These are phyloP conservation scores for Agrochola lychnidis DNA, from an alignment of 2,888 invertebrate species.

Conservation along the genomic window DNA sequence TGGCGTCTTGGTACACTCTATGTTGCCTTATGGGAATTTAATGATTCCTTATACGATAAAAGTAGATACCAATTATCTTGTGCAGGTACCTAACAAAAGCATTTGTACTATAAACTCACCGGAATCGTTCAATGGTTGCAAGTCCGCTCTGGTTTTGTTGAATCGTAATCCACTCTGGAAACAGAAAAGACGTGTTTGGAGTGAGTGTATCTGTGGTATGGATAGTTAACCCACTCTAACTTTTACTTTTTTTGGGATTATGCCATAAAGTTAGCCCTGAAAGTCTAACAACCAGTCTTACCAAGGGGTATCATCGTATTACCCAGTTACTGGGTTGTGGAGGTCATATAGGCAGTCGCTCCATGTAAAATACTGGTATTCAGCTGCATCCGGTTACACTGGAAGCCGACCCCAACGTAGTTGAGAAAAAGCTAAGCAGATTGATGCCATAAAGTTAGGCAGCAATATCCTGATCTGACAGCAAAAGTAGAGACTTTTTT, in stretches of 20 bases:
- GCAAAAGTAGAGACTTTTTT: no score
- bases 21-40: background rate
- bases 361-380: no score
- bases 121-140: conserved; percentile 22
- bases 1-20: background rate
- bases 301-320: no score
- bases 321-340: no score
- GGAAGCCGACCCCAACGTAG: no score
- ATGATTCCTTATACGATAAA: background rate
- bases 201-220: background rate
- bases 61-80: background rate
- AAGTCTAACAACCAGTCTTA: no score
- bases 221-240: background rate
- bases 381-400: no score
- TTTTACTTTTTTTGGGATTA: no score
- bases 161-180: conserved; percentile 61
- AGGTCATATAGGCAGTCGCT: no score
- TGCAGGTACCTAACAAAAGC: background rate
- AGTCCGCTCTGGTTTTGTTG: conserved; percentile 37
- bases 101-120: conserved; percentile 30
- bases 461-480: background rate
- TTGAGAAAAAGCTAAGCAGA: no score
- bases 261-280: no score
- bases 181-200: background rate
- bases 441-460: background rate